phyloP scores from a whole-genome alignment of 2,797 vertebrate species.

The Nasua narica region DNA sequence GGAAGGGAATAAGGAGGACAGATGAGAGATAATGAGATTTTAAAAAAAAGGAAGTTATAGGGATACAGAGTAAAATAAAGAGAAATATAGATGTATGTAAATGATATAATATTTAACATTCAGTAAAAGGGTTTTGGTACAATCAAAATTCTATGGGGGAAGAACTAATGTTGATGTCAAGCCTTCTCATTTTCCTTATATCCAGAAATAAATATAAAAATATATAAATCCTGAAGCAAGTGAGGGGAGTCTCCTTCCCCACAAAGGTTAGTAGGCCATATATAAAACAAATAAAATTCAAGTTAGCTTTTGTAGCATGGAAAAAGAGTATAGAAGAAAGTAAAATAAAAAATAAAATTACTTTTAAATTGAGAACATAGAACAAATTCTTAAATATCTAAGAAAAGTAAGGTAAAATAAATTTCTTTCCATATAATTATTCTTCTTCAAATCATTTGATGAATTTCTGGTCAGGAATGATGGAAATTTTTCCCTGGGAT shows the following conservation, averaged over 20 bases:
- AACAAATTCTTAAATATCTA: not conserved
- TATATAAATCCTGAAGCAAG: not conserved
- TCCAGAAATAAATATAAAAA: not conserved
- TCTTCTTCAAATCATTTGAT: not conserved
- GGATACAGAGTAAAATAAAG: not conserved
- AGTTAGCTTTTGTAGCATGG: not conserved
- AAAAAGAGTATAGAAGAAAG: not conserved
- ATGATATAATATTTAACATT: not conserved
- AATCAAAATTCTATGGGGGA: not conserved
- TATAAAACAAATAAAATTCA: constrained; percentile 4
- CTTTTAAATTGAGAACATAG: not conserved
- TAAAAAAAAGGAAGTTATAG: not conserved
- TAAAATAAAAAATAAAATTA: constrained; percentile 13
- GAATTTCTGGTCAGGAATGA: not conserved
- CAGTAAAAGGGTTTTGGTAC: not conserved
- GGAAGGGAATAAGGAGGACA: not conserved
- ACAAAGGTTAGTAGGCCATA: not conserved
- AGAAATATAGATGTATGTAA: not conserved
- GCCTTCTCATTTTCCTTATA: not conserved
- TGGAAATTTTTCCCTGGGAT: not conserved
- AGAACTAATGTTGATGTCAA: not conserved
- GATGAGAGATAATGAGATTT: not conserved
- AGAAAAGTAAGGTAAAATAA: not conserved
- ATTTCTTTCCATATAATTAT: not conserved
- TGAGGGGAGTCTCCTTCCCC: not conserved